Evolutionary conservation across 2,888 invertebrate species (phyloP).

Genomic region (Tetheella fluctuosa): DNA sequence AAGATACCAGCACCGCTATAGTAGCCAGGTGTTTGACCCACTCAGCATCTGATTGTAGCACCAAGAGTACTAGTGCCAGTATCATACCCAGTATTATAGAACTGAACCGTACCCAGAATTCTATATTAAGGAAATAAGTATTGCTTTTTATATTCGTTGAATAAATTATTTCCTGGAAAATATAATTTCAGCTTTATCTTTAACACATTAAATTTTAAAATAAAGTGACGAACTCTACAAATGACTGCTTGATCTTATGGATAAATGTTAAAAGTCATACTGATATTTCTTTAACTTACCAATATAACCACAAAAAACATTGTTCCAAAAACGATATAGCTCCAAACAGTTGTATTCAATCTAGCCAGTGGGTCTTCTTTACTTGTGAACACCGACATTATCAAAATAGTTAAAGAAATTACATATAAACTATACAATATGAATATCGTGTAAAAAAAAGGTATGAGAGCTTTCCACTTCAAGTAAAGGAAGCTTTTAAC

Average conservation of each 20-base stretch:
- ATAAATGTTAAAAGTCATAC: too few species aligned
- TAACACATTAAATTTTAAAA: too few species aligned
- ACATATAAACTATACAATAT: conserved; percentile 71
- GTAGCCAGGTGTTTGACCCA: conserved; percentile 25
- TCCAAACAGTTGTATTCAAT: conserved; percentile 21
- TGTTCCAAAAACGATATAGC: conserved; percentile 21
- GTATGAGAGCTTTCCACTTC: conserved; percentile 76
- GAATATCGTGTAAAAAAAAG: conserved; percentile 72
- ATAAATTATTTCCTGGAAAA: conserved; percentile 40
- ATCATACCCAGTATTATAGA: conserved; percentile 19
- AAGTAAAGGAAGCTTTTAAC: conserved; percentile 78
- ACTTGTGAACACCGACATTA: conserved; percentile 35
- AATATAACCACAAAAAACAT: conserved; percentile 25
- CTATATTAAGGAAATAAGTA: conserved; percentile 58
- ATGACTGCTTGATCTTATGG: too few species aligned
- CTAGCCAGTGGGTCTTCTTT: conserved; percentile 15
- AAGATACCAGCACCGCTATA: conserved; percentile 57
- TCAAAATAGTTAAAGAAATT: conserved; percentile 65
- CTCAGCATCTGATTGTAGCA: conserved; percentile 9
- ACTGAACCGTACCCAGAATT: conserved; percentile 66
- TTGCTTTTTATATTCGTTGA: conserved; percentile 48
- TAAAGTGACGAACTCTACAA: too few species aligned
- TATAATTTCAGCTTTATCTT: neutral
- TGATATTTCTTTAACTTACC: conserved; percentile 18
- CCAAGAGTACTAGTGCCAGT: conserved; percentile 12